Conservation (phyloP, 1,140 invertebrate species). For the Hylyphantes graminicola region DNA sequence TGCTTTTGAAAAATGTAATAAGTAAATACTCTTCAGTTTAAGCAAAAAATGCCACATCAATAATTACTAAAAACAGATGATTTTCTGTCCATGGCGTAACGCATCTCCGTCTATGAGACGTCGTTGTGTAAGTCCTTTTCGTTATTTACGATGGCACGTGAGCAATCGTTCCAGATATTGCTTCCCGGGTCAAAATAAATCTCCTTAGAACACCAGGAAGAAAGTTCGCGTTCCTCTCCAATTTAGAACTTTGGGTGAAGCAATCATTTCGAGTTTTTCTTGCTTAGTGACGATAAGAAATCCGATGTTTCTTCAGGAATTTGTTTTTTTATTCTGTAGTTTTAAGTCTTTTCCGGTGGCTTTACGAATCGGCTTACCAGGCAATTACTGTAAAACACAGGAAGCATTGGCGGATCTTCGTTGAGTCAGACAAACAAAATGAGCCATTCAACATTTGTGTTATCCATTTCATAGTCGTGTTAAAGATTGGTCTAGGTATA, state of each 20-base stretch:
- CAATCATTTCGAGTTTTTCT: conserved; percentile 1
- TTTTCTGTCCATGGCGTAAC: background rate
- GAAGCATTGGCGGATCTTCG: too few species aligned
- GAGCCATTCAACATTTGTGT: too few species aligned
- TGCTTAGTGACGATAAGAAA: conserved; percentile 1
- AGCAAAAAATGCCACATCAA: too few species aligned
- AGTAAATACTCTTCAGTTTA: too few species aligned
- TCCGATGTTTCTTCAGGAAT: background rate
- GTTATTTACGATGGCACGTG: conserved; percentile 15
- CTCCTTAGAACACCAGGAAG: background rate
- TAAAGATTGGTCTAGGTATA: too few species aligned
- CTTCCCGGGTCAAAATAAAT: conserved; percentile 32
- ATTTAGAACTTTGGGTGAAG: background rate
- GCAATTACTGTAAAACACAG: background rate
- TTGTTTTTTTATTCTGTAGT: background rate
- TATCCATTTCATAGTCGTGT: too few species aligned
- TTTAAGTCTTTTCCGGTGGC: background rate
- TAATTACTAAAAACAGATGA: too few species aligned
- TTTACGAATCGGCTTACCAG: background rate
- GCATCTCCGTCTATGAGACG: background rate
- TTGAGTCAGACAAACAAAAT: too few species aligned
- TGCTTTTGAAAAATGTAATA: too few species aligned
- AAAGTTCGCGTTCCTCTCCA: background rate
- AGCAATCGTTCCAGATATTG: conserved; percentile 13
- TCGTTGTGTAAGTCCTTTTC: too few species aligned